phyloP scores from a whole-genome alignment of 2,888 invertebrate genomes.

The Alcis repandata region DNA sequence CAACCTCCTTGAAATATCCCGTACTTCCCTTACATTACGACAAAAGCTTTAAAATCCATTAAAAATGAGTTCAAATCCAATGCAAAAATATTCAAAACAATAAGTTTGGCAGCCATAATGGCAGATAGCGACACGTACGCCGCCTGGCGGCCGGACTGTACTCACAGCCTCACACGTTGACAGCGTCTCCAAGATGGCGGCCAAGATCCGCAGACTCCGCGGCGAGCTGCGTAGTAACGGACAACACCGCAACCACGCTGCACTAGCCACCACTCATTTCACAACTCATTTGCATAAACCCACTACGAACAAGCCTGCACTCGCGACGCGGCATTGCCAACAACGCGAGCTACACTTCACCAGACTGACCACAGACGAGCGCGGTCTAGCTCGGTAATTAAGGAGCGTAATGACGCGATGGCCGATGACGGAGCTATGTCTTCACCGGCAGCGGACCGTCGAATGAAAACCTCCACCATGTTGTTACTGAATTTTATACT shows the following conservation, averaged over 20 bases:
- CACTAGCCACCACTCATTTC: conserved; percentile 61
- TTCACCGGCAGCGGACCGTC: conserved; percentile 82
- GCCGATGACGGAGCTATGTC: conserved; percentile 85
- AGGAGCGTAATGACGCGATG: conserved; percentile 58
- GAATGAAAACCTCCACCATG: conserved; percentile 86
- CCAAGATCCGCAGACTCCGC: conserved; percentile 50
- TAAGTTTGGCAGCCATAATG: conserved; percentile 71
- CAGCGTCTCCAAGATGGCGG: conserved; percentile 78
- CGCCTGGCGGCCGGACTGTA: conserved; percentile 72
- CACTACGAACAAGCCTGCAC: conserved; percentile 42
- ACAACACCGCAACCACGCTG: conserved; percentile 58
- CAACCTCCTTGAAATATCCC: neutral
- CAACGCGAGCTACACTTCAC: conserved; percentile 25
- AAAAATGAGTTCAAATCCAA: conserved; percentile 57
- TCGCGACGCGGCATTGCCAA: conserved; percentile 36
- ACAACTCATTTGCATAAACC: conserved; percentile 64
- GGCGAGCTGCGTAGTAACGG: conserved; percentile 47
- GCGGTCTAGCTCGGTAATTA: conserved; percentile 48
- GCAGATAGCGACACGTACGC: conserved; percentile 76
- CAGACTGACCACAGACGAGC: conserved; percentile 22
- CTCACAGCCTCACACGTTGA: conserved; percentile 63
- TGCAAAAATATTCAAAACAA: conserved; percentile 83
- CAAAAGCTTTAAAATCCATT: conserved; percentile 17
- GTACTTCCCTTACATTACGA: neutral
- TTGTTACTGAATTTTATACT: conserved; percentile 87